A percentile compares a stretch with the other conserved stretches of the same genome.
Conservation (phyloP, 2,888 invertebrate species). For the Nephrotoma guestfalica region DNA sequence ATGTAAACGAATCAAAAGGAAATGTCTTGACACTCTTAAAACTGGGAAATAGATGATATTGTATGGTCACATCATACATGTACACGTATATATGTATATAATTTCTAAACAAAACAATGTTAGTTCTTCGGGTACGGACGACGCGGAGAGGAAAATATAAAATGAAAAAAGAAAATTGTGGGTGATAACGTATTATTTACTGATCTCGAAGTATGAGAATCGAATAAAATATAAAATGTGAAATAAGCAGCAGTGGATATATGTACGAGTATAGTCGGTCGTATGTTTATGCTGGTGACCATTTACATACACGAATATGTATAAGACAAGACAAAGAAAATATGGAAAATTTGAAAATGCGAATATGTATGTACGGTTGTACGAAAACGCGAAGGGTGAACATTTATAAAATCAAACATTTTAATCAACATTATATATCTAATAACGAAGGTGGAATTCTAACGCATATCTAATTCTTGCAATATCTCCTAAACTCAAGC, state of each 20-base stretch:
- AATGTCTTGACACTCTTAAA: slow-evolving; percentile 6
- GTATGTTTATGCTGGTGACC: not conserved
- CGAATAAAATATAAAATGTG: not conserved
- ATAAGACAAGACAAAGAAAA: not conserved
- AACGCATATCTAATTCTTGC: too few relatives aligned
- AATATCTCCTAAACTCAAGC: too few relatives aligned
- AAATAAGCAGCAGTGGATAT: not conserved
- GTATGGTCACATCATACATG: slow-evolving; percentile 5
- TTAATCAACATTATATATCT: not conserved
- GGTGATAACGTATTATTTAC: slow-evolving; percentile 2
- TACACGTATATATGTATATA: not conserved
- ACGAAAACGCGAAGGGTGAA: not conserved
- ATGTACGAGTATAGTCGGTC: not conserved
- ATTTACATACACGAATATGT: not conserved
- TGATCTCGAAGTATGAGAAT: not conserved
- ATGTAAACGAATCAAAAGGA: slow-evolving; percentile 5
- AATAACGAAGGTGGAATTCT: too few relatives aligned
- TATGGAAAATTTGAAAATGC: not conserved
- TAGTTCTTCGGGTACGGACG: not conserved
- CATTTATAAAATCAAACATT: not conserved
- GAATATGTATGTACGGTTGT: not conserved
- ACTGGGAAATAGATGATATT: slow-evolving; percentile 6
- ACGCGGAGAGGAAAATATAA: not conserved
- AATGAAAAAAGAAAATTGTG: not conserved
- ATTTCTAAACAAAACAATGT: slow-evolving; percentile 5